Conservation (phyloP, 1,140 invertebrate genomes). For the Coenobita brevimanus region DNA sequence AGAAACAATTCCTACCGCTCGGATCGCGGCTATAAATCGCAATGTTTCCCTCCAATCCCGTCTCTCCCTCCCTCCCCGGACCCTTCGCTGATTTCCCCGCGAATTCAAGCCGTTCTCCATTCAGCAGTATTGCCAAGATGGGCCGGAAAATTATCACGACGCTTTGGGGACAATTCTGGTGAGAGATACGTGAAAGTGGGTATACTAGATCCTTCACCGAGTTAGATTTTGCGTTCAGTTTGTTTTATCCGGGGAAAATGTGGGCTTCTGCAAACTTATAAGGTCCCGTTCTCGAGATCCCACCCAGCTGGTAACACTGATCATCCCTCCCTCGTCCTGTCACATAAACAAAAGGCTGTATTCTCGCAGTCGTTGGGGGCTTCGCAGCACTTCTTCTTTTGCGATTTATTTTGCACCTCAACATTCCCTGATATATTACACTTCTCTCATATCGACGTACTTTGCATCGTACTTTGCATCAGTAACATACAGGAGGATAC, state of each 20-base stretch:
- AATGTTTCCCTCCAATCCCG: constrained; percentile 19
- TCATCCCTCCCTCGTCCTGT: constrained; percentile 23
- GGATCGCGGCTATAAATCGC: constrained; percentile 46
- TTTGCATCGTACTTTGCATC: too few relatives aligned
- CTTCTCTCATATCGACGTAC: too few relatives aligned
- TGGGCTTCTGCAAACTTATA: too few relatives aligned
- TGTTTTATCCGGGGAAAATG: too few relatives aligned
- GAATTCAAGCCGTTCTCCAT: constrained; percentile 38
- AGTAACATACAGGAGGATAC: too few relatives aligned
- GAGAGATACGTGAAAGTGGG: too few relatives aligned
- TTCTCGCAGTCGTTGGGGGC: too few relatives aligned
- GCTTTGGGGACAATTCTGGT: too few relatives aligned
- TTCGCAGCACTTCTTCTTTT: too few relatives aligned
- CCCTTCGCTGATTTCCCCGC: constrained; percentile 39
- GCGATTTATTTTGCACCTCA: too few relatives aligned
- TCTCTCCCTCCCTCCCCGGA: constrained; percentile 5
- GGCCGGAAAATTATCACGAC: neutral
- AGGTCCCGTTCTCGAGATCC: neutral
- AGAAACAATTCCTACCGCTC: constrained; percentile 15
- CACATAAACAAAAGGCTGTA: constrained; percentile 49
- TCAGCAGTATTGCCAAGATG: neutral
- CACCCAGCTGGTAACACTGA: constrained; percentile 36
- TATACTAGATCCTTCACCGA: neutral
- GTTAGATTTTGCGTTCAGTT: neutral
- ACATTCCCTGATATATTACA: too few relatives aligned